phyloP scores from a whole-genome alignment of 2,888 invertebrate genomes.

The Tiliacea aurago region DNA sequence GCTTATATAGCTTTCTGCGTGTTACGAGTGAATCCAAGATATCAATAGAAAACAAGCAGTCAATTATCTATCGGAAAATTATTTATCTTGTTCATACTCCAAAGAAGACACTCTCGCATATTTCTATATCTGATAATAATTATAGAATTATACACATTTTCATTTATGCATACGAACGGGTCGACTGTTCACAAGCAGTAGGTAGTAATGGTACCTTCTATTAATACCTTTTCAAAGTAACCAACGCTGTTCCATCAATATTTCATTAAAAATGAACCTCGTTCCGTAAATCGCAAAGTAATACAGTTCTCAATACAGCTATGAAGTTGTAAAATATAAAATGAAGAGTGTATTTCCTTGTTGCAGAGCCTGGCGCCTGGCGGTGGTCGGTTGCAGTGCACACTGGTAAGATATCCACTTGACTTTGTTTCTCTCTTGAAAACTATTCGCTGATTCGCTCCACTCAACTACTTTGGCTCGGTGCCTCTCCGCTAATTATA shows the following conservation, averaged over 20 bases:
- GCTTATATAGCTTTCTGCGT: conserved; percentile 36
- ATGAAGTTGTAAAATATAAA: conserved; percentile 43
- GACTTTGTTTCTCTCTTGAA: conserved; percentile 70
- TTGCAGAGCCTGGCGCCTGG: conserved; percentile 69
- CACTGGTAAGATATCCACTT: conserved; percentile 73
- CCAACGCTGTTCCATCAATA: neutral
- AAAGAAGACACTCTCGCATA: neutral
- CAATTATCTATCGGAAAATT: no score
- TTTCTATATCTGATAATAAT: neutral
- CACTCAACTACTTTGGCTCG: conserved; percentile 73
- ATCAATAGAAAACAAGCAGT: conserved; percentile 28
- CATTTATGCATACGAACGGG: neutral
- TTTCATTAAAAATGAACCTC: conserved; percentile 21
- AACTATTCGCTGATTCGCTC: conserved; percentile 68
- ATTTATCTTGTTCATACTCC: conserved; percentile 5
- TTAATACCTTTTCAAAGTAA: no score
- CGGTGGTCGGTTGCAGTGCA: conserved; percentile 70
- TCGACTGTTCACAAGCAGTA: neutral
- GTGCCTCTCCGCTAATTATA: conserved; percentile 77
- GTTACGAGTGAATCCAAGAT: conserved; percentile 31
- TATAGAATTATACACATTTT: neutral
- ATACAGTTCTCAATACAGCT: conserved; percentile 35
- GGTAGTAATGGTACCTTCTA: neutral
- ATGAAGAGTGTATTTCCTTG: conserved; percentile 69
- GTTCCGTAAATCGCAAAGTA: conserved; percentile 12